Evolutionary conservation across 2,888 invertebrate genomes (phyloP).

Genomic region (Aphidius colemani): DNA sequence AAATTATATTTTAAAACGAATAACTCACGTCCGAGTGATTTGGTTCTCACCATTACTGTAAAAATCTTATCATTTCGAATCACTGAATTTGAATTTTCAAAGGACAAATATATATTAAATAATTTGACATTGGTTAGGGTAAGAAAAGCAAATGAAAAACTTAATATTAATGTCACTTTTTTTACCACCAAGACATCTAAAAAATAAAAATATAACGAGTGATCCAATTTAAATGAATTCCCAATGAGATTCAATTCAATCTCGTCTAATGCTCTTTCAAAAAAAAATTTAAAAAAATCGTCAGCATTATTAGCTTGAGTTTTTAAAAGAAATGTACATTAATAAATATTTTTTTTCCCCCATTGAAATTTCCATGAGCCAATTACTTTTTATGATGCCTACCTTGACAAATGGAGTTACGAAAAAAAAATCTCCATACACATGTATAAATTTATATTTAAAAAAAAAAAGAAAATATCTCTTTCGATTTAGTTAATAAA

Average conservation of each 20-base stretch:
- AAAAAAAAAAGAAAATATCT: too few species aligned
- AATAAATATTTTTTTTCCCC: conserved; percentile 9
- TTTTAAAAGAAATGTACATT: conserved; percentile 2
- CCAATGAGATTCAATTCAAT: conserved; percentile 23
- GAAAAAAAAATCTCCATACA: conserved; percentile 6
- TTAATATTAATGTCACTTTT: conserved; percentile 51
- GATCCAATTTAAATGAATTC: conserved; percentile 32
- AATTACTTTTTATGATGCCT: conserved; percentile 24
- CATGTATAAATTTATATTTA: too few species aligned
- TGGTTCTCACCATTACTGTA: conserved; percentile 34
- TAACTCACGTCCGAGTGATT: conserved; percentile 8
- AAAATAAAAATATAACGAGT: conserved; percentile 42
- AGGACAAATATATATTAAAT: background rate
- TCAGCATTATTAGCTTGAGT: too few species aligned
- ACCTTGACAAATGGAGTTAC: conserved; percentile 22
- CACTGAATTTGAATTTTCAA: background rate
- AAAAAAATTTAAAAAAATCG: background rate
- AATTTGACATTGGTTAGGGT: background rate
- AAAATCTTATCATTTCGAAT: conserved; percentile 46
- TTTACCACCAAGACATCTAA: conserved; percentile 40
- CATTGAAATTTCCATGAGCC: conserved; percentile 25
- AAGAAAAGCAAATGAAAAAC: conserved; percentile 39
- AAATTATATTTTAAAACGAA: conserved; percentile 4
- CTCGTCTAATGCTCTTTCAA: conserved; percentile 15
- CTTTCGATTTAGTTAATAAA: conserved; percentile 7